Conservation (phyloP, 2,888 invertebrate species). For the Macrophya annulata region DNA sequence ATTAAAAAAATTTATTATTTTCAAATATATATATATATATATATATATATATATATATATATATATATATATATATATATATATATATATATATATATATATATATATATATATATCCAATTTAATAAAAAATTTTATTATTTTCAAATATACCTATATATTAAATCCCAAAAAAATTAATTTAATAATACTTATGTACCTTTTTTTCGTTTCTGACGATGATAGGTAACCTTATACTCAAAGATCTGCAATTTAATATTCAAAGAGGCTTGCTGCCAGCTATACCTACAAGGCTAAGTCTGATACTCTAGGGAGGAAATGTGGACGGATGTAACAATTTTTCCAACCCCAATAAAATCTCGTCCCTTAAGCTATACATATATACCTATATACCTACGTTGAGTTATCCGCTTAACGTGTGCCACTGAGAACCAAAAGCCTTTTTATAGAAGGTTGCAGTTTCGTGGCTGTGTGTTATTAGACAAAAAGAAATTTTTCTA, state of each 20-base stretch:
- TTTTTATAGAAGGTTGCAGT: not conserved
- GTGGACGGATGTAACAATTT: conserved; percentile 30
- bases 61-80: not conserved
- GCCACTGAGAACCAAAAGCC: not conserved
- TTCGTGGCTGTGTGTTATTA: not conserved
- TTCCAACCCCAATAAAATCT: conserved; percentile 27
- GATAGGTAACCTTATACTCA: not conserved
- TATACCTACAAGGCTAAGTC: conserved; percentile 21
- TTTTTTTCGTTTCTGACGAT: not conserved
- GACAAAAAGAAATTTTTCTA: not conserved
- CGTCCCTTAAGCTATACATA: not conserved
- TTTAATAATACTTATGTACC: not conserved
- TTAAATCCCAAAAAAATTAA: no score
- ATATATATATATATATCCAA: not conserved
- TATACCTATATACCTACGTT: not conserved
- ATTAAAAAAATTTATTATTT: not conserved
- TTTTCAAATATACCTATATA: not conserved
- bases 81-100: not conserved
- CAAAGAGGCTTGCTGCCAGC: conserved; percentile 11
- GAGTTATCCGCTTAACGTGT: conserved; percentile 23
- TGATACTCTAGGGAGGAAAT: conserved; percentile 1
- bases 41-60: not conserved
- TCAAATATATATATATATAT: not conserved
- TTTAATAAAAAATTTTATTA: not conserved
- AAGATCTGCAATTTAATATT: conserved; percentile 8